phyloP scores from a whole-genome alignment of 2,888 invertebrate species.

The Aporophyla nigra region DNA sequence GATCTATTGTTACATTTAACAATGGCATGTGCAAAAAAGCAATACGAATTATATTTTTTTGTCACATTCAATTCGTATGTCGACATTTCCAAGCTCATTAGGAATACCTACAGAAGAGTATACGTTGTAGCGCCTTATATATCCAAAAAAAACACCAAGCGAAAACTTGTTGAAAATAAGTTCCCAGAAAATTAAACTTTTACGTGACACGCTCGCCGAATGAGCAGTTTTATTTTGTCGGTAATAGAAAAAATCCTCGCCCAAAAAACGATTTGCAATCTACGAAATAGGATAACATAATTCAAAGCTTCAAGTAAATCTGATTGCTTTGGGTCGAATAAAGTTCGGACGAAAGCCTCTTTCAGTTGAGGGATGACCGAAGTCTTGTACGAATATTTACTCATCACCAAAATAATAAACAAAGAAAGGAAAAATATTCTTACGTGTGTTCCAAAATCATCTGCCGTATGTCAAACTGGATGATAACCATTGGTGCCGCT shows the following conservation, averaged over 20 bases:
- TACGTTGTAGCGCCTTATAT: not conserved
- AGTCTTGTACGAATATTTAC: constrained; percentile 2
- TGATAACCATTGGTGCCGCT: not conserved
- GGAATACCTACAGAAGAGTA: not conserved
- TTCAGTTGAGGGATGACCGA: constrained; percentile 12
- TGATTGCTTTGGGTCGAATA: constrained; percentile 58
- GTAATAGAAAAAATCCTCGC: constrained; percentile 34
- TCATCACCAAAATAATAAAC: not conserved
- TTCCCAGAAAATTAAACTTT: constrained; percentile 18
- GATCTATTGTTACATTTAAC: constrained; percentile 36
- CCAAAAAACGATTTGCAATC: constrained; percentile 52
- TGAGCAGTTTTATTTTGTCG: constrained; percentile 41
- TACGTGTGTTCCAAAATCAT: not conserved
- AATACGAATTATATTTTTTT: constrained; percentile 3
- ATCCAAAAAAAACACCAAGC: constrained; percentile 17
- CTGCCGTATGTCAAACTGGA: not conserved
- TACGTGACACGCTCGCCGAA: constrained; percentile 30
- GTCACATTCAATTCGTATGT: not conserved
- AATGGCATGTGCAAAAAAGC: constrained; percentile 35
- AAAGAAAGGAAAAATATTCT: not conserved
- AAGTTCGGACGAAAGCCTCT: constrained; percentile 42
- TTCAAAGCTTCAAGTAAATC: constrained; percentile 57
- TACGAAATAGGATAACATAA: constrained; percentile 59
- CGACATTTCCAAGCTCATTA: not conserved
- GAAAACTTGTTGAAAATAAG: constrained; percentile 14